Base-by-base conservation (phyloP, 2,113 vertebrate genomes). In the Poeciliopsis occidentalis region DNA sequence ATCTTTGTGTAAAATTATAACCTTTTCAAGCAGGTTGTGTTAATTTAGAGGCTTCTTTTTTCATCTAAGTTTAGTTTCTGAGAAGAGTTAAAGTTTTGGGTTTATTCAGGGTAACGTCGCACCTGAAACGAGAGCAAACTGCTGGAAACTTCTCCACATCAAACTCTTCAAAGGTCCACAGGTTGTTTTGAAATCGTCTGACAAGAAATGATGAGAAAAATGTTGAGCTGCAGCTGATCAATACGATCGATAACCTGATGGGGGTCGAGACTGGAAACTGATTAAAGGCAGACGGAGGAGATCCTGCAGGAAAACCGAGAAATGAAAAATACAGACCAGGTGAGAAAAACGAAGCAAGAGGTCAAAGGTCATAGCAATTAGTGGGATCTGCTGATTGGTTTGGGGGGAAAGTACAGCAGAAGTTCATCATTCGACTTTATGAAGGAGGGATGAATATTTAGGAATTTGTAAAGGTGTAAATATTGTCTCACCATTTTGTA, bases 141-240 rank as follows among this genome's bases (percentile, higher is more conserved):
- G 51, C 47, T 15, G 51, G 6, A 31, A 60, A 60, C 30, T 60
- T 12, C 51, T 69, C 31, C 68, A 26, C 51, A 69, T 37, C 30
- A 8, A 60, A 70, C 68, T 70, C 34, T 70, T 60, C 68, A 69
- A 69, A 69, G 29, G 27, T 47, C 4, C 47, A 8, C 44, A 68
- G 67, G 67, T 54, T n/a, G 67, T 54, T 47, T 54, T 51, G 1
- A 47, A 29, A 67, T 22, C 41, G 26, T 0, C 6, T 3, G 51
- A 32, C 29, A 12, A 57, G 44, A 54, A 31, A 60, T 37, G 68
- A 70, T 57, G 51, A 57, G 51, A 57, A 57, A 57, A 57, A 54
- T 34, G 68, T n/a, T 19, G 4, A 29, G 26, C 39, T 29, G 39
- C 39, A 34, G 47, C 29, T 26, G 68, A 37, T 70, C 68, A 60